Evolutionary conservation across 1,140 invertebrate species (phyloP), one percentile per base, ranked within the genome.

Genomic region (Drosophila tsacasi): DNA sequence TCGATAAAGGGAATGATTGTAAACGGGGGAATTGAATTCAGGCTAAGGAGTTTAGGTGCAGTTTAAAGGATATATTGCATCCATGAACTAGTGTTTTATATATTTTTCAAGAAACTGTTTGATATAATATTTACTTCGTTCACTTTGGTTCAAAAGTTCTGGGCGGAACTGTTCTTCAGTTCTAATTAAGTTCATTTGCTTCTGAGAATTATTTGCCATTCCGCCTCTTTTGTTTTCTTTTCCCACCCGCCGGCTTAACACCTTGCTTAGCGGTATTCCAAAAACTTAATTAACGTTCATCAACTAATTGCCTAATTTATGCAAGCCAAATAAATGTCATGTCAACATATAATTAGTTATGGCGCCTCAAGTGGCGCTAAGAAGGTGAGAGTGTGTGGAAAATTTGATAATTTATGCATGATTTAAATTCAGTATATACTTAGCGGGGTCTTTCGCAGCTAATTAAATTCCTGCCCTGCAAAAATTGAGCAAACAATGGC

Each of bases 261-360:
- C 69, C 68, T 73, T 27, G 21, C 44, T 13, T 54, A 52, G 54
- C 40, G 52, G 25, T 54, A 66, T 47, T 37, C 61, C 47, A 68
- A 64, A 59, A 84, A 87, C 81, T 87, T 87, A 65, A 89, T 87
- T 83, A 78, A 58, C 77, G 80, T 59, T 66, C 75, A 60, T 78
- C 81, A 69, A 89, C 84, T 87, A 87, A 87, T 87, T 87, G 84
- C 65, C 77, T 87, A 87, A 87, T 89, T 89, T 87, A 87, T 87
- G 84, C 84, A 87, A 81, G 74, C 78, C 84, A 87, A 87, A 87
- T 87, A 84, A 87, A 89, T 89, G 84, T 76, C 84, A 89, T 75
- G 84, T 87, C 84, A 81, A 78, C 84, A 89, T 75, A 87, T 83
- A 89, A 89, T 87, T 87, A 87, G 81, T 81, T 81, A 68, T 77